A percentile compares a stretch with the other conserved stretches of the same genome.
These are phyloP conservation scores for Ophion ventricosus DNA, from an alignment of 2,888 invertebrate species.

Conservation along the genomic window DNA sequence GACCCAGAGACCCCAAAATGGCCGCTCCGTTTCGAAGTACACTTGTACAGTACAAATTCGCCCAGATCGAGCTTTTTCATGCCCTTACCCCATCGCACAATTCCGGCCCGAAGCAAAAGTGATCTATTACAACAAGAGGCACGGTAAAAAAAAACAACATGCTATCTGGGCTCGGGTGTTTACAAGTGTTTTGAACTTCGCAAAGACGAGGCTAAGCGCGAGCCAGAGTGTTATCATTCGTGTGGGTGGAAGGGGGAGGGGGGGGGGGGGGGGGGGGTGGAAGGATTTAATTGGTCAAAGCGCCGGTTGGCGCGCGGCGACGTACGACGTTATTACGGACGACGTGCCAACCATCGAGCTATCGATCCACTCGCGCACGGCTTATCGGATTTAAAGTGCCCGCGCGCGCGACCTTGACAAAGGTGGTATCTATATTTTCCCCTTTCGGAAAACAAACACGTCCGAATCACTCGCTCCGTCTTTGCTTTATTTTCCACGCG, in stretches of 20 bases:
- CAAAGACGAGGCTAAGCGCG: neutral
- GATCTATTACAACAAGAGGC: neutral
- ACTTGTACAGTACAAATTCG: constrained; percentile 41
- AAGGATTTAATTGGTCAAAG: constrained; percentile 42
- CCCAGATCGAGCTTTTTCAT: constrained; percentile 23
- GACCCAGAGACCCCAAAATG: constrained; percentile 68
- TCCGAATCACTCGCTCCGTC: neutral
- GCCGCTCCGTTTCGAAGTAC: constrained; percentile 57
- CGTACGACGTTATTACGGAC: constrained; percentile 51
- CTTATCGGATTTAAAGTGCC: constrained; percentile 68
- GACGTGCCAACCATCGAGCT: constrained; percentile 67
- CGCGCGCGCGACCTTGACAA: constrained; percentile 67
- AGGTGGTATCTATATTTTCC: constrained; percentile 29
- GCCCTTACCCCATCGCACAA: neutral
- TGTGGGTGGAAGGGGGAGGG: neutral
- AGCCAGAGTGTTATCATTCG: neutral
- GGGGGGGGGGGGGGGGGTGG: neutral
- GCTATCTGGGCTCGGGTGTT: too few relatives aligned
- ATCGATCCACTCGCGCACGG: constrained; percentile 66
- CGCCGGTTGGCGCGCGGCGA: constrained; percentile 48
- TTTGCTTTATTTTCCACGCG: neutral
- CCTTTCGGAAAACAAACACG: neutral
- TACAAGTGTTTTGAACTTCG: neutral
- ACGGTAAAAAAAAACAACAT: neutral
- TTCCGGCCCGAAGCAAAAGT: neutral